Percentiles rank a stretch among this genome's conserved stretches.
Conservation (phyloP, 2,888 invertebrate genomes). For the Phorcus lineatus region DNA sequence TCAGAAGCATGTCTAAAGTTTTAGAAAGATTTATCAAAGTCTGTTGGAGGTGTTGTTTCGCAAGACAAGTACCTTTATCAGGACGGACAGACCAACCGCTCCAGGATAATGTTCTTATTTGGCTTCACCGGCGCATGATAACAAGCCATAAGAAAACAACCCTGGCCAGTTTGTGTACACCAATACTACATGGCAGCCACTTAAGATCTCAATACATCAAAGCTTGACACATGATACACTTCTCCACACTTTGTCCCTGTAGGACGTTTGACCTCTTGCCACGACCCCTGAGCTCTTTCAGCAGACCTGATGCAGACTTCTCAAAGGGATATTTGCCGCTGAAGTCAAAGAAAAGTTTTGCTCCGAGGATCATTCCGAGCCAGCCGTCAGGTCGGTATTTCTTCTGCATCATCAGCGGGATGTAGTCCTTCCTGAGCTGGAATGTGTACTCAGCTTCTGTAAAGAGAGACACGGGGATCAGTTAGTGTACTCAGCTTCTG, state of each 20-base stretch:
- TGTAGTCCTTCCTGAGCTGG: slow-evolving; percentile 69
- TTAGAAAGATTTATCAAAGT: too few relatives aligned
- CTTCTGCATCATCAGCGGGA: slow-evolving; percentile 71
- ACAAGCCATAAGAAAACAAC: too few relatives aligned
- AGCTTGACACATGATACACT: background rate
- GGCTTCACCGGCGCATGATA: too few relatives aligned
- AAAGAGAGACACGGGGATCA: background rate
- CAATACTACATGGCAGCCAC: too few relatives aligned
- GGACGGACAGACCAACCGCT: too few relatives aligned
- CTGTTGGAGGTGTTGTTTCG: too few relatives aligned
- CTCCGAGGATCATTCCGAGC: slow-evolving; percentile 71
- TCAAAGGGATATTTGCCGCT: slow-evolving; percentile 71
- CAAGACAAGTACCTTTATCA: too few relatives aligned
- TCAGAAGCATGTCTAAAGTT: too few relatives aligned
- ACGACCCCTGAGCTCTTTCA: slow-evolving; percentile 67
- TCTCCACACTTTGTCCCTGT: slow-evolving; percentile 26
- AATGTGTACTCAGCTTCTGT: slow-evolving; percentile 73
- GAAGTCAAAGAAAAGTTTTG: slow-evolving; percentile 72
- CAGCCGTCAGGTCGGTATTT: slow-evolving; percentile 73
- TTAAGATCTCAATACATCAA: too few relatives aligned
- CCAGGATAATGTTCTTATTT: too few relatives aligned
- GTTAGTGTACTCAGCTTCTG: too few relatives aligned
- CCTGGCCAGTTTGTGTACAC: too few relatives aligned
- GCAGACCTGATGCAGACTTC: slow-evolving; percentile 61
- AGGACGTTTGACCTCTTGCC: slow-evolving; percentile 46